Evolutionary conservation across 2,113 vertebrate genomes (phyloP), one percentile per base, ranked within the genome.

Genomic region (Tricholaema leucomelas): DNA sequence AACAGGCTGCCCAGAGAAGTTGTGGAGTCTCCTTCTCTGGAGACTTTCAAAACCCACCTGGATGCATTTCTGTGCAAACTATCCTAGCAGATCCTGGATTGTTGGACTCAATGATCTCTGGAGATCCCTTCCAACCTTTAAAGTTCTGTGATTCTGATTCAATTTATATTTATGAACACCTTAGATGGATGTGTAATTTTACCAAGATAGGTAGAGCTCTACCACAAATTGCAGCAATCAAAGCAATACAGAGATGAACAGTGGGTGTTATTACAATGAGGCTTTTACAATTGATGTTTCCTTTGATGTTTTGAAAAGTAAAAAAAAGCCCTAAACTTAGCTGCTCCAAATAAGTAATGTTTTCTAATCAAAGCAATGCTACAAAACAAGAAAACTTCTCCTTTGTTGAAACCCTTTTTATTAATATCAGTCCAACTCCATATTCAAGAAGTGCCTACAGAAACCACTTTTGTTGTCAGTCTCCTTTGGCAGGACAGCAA

Each of bases 361-460:
- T 72, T 77, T 64, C 58, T 91, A 21, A 75, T 46, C 27, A 30
- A 89, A 81, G 30, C 36, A 55, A 88, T n/a, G 30, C 35, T 76
- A 54, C 52, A 81, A 94, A 90, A 59, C 50, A 88, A 91, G 58
- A 67, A 90, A 79, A 70, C 0, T 7, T 72, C 17, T 71, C n/a
- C 54, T 55, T 42, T 54, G 12, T 13, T 87, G 56, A 66, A 83
- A 75, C 4, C 63, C 30, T 30, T 64, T 84, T 84, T 50, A 72
- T 10, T 78, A 64, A 95, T 81, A 87, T 44, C 31, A 84, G 64
- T 93, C 80, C 89, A 91, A 69, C 48, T 44, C 91, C 63, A 80
- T 36, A 28, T 75, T 91, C 90, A 70, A 74, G 79, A 87, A 88
- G 19, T 30, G 54, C 28, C 52, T 86, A 5, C 90, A 94, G 95